Evolutionary conservation across 1,140 invertebrate species (phyloP).

Genomic region (Sitodiplosis mosellana): DNA sequence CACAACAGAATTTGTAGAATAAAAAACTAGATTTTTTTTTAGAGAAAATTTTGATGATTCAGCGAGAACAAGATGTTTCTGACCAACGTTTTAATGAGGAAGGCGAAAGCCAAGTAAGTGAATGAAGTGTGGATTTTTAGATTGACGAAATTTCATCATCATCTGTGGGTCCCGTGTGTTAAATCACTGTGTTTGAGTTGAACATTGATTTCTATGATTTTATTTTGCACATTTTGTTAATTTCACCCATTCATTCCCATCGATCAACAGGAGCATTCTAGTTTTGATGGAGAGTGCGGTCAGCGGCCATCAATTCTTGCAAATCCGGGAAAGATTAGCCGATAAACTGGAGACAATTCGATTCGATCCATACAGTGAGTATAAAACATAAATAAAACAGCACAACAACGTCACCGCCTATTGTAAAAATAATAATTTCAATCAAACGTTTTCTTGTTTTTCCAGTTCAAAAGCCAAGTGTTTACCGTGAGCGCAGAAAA

Average conservation of each 20-base stretch:
- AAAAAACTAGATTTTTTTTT: no score
- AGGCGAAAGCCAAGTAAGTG: not conserved
- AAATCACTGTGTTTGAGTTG: no score
- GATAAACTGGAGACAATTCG: conserved; percentile 57
- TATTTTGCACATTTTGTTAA: no score
- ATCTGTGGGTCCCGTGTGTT: no score
- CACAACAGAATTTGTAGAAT: no score
- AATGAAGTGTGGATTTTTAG: not conserved
- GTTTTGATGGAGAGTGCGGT: conserved; percentile 59
- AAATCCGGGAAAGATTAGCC: conserved; percentile 44
- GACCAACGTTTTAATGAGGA: not conserved
- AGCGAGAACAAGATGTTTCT: not conserved
- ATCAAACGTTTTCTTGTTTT: conserved; percentile 10
- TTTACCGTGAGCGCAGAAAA: conserved; percentile 47
- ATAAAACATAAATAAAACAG: no score
- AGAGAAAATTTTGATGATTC: no score
- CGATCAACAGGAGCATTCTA: conserved; percentile 41
- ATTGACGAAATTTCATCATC: no score
- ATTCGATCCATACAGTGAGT: conserved; percentile 64
- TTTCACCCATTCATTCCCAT: not conserved
- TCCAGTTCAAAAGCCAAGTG: conserved; percentile 37
- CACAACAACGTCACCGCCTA: not conserved
- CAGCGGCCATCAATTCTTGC: conserved; percentile 46
- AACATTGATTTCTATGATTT: no score
- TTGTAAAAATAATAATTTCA: conserved; percentile 3